These are phyloP conservation scores for Notechis scutatus DNA, from an alignment of 2,113 vertebrate genomes.

Conservation along the genomic window DNA sequence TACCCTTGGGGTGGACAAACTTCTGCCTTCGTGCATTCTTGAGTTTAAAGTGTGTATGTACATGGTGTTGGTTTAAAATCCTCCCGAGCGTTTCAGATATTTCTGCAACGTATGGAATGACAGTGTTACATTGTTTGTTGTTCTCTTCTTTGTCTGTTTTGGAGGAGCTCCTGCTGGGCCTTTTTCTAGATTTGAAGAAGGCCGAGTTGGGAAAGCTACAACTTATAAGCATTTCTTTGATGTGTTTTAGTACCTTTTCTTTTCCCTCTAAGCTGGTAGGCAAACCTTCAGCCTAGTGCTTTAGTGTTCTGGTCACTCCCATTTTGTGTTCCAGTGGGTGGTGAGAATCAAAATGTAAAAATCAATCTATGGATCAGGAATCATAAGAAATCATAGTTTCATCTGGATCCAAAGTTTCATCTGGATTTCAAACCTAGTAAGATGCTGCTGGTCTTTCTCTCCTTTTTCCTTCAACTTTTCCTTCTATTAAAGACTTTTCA, in stretches of 20 bases:
- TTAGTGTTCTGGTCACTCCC: too few relatives aligned
- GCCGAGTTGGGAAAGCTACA: background rate
- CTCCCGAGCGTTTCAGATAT: background rate
- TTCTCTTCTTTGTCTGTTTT: background rate
- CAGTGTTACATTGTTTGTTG: background rate
- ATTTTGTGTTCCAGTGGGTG: too few relatives aligned
- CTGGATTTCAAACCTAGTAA: too few relatives aligned
- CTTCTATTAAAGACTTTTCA: background rate
- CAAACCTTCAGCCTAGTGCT: too few relatives aligned
- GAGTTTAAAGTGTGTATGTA: background rate
- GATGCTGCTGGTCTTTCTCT: background rate
- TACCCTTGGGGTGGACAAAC: background rate
- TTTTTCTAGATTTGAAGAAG: background rate
- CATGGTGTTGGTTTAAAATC: background rate
- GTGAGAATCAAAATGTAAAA: too few relatives aligned
- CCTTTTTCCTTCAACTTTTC: background rate
- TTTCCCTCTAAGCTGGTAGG: too few relatives aligned
- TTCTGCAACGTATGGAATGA: background rate
- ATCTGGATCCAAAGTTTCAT: too few relatives aligned
- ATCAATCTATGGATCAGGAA: too few relatives aligned
- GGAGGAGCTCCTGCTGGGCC: background rate
- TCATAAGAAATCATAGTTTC: too few relatives aligned
- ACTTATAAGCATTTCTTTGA: background rate
- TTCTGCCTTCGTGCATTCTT: background rate
- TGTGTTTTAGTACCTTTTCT: too few relatives aligned